Evolutionary conservation across 2,888 invertebrate genomes (phyloP), one percentile per base, ranked within the genome.

Genomic region (Scaptomyza flava): DNA sequence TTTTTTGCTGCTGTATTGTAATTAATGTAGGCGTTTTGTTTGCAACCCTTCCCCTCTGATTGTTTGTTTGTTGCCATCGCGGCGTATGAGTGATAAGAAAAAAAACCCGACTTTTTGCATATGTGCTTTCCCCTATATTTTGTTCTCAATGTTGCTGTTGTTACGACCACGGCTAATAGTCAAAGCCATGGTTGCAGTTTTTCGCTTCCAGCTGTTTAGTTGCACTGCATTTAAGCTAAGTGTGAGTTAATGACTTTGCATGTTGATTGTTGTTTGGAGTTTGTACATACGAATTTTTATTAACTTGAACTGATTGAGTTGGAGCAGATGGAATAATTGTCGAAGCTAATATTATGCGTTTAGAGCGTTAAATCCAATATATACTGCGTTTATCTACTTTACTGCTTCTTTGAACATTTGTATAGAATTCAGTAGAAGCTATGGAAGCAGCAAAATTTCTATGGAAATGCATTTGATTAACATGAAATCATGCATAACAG

Each of bases 21-120:
- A 50, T 45, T 54, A 42, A 9, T 53, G 47, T 43, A 51, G 51
- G 68, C 77, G 70, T 76, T 85, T 68, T 79, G 77, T 72, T 72
- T 72, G 56, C 63, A 60, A 41, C 36, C n/a, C 20, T 6, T n/a
- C 12, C 9, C n/a, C 31, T 6, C 3, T 36, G 12, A 12, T 14
- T n/a, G 6, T 23, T 7, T n/a, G 5, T 84, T 81, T 66, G 64
- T 71, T 62, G 69, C 71, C 50, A 64, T 87, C 71, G 74, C 50
- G 68, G 71, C 81, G 79, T 81, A 85, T 81, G 65, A 84, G 81
- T 81, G 85, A 81, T 78, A 81, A 71, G 69, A 68, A 17, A 6
- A 17, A 4, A 54, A 60, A 77, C 1, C 23, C 17, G 1, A 23
- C 23, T 68, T 83, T 83, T 59, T 36, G n/a, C 57, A 38, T 11